Conservation (phyloP, 2,113 vertebrate species). For the Pimephales promelas region DNA sequence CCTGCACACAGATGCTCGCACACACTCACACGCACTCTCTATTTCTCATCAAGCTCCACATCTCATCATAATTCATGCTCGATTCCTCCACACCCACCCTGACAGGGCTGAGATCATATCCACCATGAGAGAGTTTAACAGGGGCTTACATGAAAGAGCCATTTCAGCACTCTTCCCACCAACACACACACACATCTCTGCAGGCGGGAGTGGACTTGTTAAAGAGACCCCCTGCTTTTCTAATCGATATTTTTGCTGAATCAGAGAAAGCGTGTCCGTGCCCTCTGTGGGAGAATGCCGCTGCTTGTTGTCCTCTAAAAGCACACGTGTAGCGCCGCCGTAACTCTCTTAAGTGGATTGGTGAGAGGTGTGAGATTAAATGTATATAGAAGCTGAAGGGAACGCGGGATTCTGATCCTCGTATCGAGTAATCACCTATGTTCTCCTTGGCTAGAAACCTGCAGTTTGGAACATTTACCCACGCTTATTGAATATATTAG, state of each 20-base stretch:
- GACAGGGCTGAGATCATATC: slow-evolving; percentile 9
- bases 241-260: slow-evolving; percentile 49
- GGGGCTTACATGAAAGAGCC: slow-evolving; percentile 35
- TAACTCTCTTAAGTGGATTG: slow-evolving; percentile 50
- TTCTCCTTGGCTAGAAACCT: not conserved
- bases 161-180: slow-evolving; percentile 35
- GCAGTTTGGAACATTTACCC: not conserved
- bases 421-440: not conserved
- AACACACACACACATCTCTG: not conserved
- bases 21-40: slow-evolving; percentile 7
- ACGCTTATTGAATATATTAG: not conserved
- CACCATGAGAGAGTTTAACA: slow-evolving; percentile 22
- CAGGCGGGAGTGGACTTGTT: slow-evolving; percentile 32
- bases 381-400: slow-evolving; percentile 8
- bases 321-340: not conserved
- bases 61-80: slow-evolving; percentile 13
- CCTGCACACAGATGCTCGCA: not conserved
- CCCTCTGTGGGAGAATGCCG: slow-evolving; percentile 23
- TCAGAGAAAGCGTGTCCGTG: slow-evolving; percentile 42
- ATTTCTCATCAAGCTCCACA: slow-evolving; percentile 30
- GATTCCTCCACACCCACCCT: slow-evolving; percentile 5
- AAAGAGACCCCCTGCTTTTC: slow-evolving; percentile 37
- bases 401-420: slow-evolving; percentile 3
- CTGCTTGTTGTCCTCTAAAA: slow-evolving; percentile 36
- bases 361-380: slow-evolving; percentile 25